These are phyloP conservation scores for Ectemnius cavifrons DNA, from an alignment of 2,888 invertebrate species.

Conservation along the genomic window DNA sequence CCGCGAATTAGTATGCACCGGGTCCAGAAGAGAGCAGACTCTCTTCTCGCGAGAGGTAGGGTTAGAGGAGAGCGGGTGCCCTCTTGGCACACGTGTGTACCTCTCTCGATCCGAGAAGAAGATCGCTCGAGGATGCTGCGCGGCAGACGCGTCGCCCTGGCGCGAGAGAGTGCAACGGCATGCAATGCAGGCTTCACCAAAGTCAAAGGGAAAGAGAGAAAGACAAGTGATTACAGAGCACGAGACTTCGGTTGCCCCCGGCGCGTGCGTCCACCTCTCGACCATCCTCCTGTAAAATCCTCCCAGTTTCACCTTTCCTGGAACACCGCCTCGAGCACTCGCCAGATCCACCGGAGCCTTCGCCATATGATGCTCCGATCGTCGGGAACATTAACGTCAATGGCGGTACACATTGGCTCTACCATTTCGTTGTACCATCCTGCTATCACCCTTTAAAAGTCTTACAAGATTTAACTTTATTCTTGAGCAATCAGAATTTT, in stretches of 20 bases:
- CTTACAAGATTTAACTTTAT: too few species aligned
- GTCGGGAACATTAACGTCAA: slow-evolving; percentile 38
- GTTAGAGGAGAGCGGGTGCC: neutral
- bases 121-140: slow-evolving; percentile 9
- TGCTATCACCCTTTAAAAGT: too few species aligned
- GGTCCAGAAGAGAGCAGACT: slow-evolving; percentile 51
- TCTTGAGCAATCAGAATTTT: too few species aligned
- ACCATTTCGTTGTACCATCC: too few species aligned
- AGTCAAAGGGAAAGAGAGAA: too few species aligned
- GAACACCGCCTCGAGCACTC: slow-evolving; percentile 56
- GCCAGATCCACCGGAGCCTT: slow-evolving; percentile 50
- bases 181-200: too few species aligned
- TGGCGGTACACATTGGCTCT: neutral
- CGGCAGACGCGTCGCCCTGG: neutral
- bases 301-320: slow-evolving; percentile 57
- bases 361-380: slow-evolving; percentile 31
- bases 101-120: slow-evolving; percentile 19
- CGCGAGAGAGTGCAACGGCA: too few species aligned
- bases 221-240: slow-evolving; percentile 76
- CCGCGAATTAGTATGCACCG: slow-evolving; percentile 69
- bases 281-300: slow-evolving; percentile 60
- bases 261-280: slow-evolving; percentile 75
- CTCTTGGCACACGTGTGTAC: slow-evolving; percentile 54
- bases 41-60: slow-evolving; percentile 26
- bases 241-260: slow-evolving; percentile 76